Conservation (phyloP, 2,113 vertebrate species). For the Psophia crepitans region DNA sequence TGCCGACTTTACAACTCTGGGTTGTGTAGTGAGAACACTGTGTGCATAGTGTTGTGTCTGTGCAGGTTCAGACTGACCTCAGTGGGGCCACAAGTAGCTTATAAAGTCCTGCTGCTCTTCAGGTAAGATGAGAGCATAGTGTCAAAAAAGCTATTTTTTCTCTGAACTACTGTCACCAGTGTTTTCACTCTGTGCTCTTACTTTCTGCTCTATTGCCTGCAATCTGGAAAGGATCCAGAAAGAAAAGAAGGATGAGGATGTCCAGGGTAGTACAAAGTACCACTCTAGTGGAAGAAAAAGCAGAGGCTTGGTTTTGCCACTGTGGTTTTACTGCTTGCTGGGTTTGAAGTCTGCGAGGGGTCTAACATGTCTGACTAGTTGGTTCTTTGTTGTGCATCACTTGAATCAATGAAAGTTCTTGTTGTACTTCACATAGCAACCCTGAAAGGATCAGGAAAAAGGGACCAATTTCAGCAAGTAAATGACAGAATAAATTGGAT, state of each 20-base stretch:
- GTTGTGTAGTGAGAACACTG: neutral
- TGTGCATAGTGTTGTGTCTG: accelerated
- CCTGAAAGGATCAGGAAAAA: neutral
- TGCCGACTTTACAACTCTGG: neutral
- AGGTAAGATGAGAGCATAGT: neutral
- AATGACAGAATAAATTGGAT: neutral
- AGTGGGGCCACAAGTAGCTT: neutral
- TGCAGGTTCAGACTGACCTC: neutral
- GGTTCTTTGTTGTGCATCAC: neutral
- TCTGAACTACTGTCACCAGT: neutral
- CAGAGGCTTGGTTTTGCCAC: neutral
- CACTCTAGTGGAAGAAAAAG: neutral
- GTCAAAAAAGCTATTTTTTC: neutral
- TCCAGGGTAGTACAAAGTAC: neutral
- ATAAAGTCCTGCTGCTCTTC: neutral
- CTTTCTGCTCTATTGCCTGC: neutral
- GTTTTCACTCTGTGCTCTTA: neutral
- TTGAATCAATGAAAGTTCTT: neutral
- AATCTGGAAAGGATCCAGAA: neutral
- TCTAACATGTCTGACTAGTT: neutral
- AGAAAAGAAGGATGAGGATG: neutral
- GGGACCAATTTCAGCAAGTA: neutral
- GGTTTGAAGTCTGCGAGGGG: neutral
- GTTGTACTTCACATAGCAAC: neutral
- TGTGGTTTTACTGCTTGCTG: neutral